A percentile compares a stretch with the other conserved stretches of the same genome.
Evolutionary conservation across 2,797 vertebrate species (phyloP).

Genomic region (Gadopsis marmoratus): DNA sequence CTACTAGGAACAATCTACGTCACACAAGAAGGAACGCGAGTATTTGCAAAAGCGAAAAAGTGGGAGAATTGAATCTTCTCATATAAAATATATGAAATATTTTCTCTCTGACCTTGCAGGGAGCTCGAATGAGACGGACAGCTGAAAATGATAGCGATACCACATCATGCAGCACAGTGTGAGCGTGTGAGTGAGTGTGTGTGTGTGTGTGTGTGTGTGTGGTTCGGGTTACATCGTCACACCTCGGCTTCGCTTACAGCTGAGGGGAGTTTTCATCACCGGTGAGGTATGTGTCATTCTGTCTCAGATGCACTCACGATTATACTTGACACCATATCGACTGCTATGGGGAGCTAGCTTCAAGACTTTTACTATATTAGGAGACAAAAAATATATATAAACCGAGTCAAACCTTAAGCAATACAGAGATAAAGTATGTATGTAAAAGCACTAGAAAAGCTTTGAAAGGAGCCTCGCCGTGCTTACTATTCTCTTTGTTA

Average conservation of each 20-base stretch:
- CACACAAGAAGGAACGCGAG: neutral
- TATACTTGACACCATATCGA: constrained; percentile 19
- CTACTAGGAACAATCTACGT: neutral
- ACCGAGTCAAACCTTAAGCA: neutral
- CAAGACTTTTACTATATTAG: constrained; percentile 49
- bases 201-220: constrained; percentile 2
- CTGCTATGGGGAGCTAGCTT: constrained; percentile 16
- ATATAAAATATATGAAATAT: constrained; percentile 22
- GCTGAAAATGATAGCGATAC: constrained; percentile 39
- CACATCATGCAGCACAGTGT: neutral
- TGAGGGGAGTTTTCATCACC: constrained; percentile 58
- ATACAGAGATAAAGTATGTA: neutral
- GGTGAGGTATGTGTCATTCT: constrained; percentile 1
- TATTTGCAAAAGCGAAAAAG: no score
- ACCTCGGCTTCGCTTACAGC: constrained; percentile 36
- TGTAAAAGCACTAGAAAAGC: neutral
- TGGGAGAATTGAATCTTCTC: neutral
- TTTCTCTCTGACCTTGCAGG: neutral
- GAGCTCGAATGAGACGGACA: constrained; percentile 7
- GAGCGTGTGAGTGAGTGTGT: no score
- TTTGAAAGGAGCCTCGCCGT: neutral
- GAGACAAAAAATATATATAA: constrained; percentile 36
- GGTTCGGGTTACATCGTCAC: constrained; percentile 57
- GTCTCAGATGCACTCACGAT: constrained; percentile 9
- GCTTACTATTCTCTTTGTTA: neutral